phyloP scores from a whole-genome alignment of 2,113 vertebrate genomes.

The Seriola quinqueradiata region DNA sequence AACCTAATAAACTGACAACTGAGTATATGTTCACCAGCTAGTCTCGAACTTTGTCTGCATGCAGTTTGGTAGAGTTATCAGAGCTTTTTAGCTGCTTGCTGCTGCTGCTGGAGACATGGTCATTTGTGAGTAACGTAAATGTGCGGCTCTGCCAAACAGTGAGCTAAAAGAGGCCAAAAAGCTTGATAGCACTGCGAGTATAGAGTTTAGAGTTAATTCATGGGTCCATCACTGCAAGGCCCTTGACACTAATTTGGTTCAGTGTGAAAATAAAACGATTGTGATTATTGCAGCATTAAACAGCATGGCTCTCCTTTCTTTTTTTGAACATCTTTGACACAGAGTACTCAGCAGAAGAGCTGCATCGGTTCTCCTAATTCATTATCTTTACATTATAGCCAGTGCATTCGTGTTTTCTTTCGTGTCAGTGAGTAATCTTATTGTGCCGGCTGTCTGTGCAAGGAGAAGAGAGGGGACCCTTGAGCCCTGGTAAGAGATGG shows the following conservation, averaged over 20 bases:
- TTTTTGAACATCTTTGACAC: constrained; percentile 10
- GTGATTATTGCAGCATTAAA: neutral
- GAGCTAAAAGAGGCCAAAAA: neutral
- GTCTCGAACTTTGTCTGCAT: no score
- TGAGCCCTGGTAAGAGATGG: constrained; percentile 66
- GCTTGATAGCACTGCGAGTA: neutral
- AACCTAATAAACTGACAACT: neutral
- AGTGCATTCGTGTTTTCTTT: constrained; percentile 26
- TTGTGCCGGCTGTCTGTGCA: constrained; percentile 61
- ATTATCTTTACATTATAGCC: constrained; percentile 19
- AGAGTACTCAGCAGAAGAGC: neutral
- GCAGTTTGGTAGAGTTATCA: neutral
- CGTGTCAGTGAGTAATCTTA: constrained; percentile 60
- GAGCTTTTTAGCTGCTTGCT: neutral
- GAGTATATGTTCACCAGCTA: no score
- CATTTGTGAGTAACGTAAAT: neutral
- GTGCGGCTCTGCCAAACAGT: neutral
- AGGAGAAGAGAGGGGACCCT: constrained; percentile 59
- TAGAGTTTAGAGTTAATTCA: neutral
- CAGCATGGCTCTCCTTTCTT: neutral
- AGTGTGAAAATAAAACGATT: neutral
- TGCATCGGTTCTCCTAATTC: constrained; percentile 4
- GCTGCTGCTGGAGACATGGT: neutral
- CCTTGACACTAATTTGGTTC: neutral
- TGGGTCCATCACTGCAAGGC: neutral